Evolutionary conservation across 2,797 vertebrate species (phyloP).

Genomic region (Eupleurogrammus muticus): DNA sequence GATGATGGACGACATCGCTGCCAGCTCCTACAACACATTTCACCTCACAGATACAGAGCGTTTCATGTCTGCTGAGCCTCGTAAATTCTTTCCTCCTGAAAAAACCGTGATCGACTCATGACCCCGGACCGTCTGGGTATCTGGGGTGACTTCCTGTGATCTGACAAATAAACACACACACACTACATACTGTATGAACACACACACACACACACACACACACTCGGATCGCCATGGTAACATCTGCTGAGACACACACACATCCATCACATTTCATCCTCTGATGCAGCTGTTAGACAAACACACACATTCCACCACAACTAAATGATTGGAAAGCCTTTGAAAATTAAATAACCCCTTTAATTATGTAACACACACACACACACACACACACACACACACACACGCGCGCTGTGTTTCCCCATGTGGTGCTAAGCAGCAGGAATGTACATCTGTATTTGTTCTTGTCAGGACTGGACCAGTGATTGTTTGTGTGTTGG

Average conservation of each 20-base stretch:
- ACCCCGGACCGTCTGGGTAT: slow-evolving; percentile 29
- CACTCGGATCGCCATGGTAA: not conserved
- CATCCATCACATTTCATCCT: not conserved
- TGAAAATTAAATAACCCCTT: slow-evolving; percentile 20
- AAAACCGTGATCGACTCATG: slow-evolving; percentile 4
- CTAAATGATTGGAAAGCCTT: slow-evolving; percentile 7
- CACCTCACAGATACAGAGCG: slow-evolving; percentile 13
- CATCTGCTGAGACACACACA: slow-evolving; percentile 5
- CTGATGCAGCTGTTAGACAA: slow-evolving; percentile 4
- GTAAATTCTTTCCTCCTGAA: slow-evolving; percentile 43
- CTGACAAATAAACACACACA: slow-evolving; percentile 12
- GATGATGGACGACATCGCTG: slow-evolving; percentile 39
- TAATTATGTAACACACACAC: slow-evolving; percentile 22
- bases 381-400: slow-evolving; percentile 14
- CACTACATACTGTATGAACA: not conserved
- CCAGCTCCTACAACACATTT: slow-evolving; percentile 48
- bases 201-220: not conserved
- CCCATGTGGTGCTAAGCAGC: slow-evolving; percentile 39
- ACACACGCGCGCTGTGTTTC: slow-evolving; percentile 19
- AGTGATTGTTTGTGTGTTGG: slow-evolving; percentile 28
- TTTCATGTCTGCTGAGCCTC: slow-evolving; percentile 56
- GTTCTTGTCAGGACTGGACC: slow-evolving; percentile 48
- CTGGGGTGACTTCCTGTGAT: slow-evolving; percentile 40
- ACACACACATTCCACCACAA: slow-evolving; percentile 15
- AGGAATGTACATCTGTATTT: slow-evolving; percentile 63